Percentiles rank a stretch among this genome's conserved stretches.
Conservation (phyloP, 2,113 vertebrate species). For the Acanthisitta chloris region DNA sequence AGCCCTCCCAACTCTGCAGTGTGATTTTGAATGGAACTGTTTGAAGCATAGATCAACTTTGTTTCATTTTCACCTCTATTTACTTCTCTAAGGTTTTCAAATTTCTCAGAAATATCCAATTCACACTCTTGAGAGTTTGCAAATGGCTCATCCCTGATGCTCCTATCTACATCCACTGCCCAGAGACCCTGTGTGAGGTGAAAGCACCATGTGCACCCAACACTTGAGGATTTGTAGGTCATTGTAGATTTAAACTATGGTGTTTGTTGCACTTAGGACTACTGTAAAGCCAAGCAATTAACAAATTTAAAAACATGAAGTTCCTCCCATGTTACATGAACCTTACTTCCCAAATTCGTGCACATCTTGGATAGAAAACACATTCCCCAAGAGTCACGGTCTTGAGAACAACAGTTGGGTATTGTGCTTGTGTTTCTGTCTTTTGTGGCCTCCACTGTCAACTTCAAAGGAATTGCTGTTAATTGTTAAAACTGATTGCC, state of each 20-base stretch:
- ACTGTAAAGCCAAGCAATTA: not conserved
- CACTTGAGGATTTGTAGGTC: not conserved
- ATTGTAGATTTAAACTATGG: not conserved
- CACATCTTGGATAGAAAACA: not conserved
- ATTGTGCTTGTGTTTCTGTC: not conserved
- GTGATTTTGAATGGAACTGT: not conserved
- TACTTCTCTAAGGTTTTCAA: not conserved
- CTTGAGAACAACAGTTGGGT: not conserved
- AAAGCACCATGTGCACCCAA: rapidly evolving
- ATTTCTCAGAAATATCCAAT: not conserved
- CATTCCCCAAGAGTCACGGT: not conserved
- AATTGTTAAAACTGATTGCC: not conserved
- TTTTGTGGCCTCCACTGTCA: not conserved
- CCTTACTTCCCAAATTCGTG: not conserved
- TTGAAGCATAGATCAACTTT: not conserved
- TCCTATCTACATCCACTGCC: not conserved
- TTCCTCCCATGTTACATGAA: not conserved
- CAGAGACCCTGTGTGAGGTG: rapidly evolving
- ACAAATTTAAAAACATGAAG: not conserved
- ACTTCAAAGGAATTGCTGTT: not conserved
- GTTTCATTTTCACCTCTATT: not conserved
- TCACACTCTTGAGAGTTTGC: not conserved
- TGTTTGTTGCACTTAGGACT: not conserved
- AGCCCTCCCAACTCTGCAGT: not conserved
- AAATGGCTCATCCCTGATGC: not conserved